Conservation (phyloP, 2,888 invertebrate species). For the Acronicta psi region DNA sequence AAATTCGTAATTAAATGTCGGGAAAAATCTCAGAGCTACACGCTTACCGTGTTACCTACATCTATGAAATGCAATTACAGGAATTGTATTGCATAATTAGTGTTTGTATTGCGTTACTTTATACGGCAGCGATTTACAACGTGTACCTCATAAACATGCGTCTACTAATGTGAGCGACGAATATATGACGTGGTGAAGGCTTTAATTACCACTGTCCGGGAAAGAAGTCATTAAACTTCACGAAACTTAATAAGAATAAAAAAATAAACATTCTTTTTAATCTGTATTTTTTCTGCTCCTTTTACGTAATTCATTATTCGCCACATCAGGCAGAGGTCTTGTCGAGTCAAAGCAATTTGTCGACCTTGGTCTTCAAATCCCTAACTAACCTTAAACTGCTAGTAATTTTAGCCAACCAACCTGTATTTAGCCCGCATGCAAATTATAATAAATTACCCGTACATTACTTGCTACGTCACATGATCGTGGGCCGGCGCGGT, state of each 20-base stretch:
- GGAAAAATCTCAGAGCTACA: constrained; percentile 31
- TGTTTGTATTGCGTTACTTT: constrained; percentile 26
- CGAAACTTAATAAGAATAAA: neutral
- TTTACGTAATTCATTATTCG: constrained; percentile 22
- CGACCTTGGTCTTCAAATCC: constrained; percentile 49
- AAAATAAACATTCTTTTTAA: neutral
- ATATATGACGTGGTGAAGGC: constrained; percentile 7
- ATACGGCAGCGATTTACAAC: constrained; percentile 19
- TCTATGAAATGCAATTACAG: constrained; percentile 35
- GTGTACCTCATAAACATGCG: constrained; percentile 5
- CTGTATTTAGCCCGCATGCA: constrained; percentile 63
- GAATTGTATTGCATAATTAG: constrained; percentile 41
- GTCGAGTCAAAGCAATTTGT: constrained; percentile 38
- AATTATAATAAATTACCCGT: constrained; percentile 64
- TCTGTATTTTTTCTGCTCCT: neutral
- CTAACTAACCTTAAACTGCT: constrained; percentile 46
- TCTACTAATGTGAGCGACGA: constrained; percentile 1
- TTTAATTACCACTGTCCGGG: neutral
- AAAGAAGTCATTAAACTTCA: constrained; percentile 1
- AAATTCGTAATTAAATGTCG: constrained; percentile 33
- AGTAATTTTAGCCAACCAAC: constrained; percentile 53
- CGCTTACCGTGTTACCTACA: constrained; percentile 36
- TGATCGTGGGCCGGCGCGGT: constrained; percentile 66
- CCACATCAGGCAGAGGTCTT: constrained; percentile 23
- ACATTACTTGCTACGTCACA: constrained; percentile 62